Evolutionary conservation across 1,140 invertebrate genomes (phyloP), one percentile per base, ranked within the genome.

Genomic region (Brachionus rubens): DNA sequence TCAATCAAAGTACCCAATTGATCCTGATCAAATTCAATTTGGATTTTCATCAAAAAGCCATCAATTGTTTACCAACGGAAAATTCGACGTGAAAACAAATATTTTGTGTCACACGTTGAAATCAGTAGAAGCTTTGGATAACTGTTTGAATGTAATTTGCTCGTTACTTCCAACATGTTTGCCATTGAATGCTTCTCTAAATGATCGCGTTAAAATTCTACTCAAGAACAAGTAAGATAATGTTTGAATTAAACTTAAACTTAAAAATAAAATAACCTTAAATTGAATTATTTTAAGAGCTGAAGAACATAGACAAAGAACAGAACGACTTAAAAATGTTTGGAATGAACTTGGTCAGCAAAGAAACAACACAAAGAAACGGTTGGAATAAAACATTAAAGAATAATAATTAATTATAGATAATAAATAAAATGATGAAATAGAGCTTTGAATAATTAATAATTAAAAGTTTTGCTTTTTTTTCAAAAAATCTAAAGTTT

Each of bases 141-240:
- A 24, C 24, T 65, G 43, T 43, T 65, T 65, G 14, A 65, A 43
- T 24, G 6, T 43, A 7, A 41, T 43, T 21, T 21, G 19, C 14
- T 24, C 59, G 5, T 30, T 65, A 12, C 24, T 65, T 19, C 1
- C 33, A 7, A 41, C 21, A 43, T 65, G 40, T 65, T 19, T 24
- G 24, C 59, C 59, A 12, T 19, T 65, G 26, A 65, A 65, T 65
- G 59, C 59, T 65, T 41, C 40, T 24, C 12, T 65, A 24, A 43
- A 65, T 65, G 59, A 65, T 26, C 16, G 59, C 10, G 59, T 43
- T 9, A 65, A 65, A 16, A 65, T 43, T 43, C 24, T 43, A 16
- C 28, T 65, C 10, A 43, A 43, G 19, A 43, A 26, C 12, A 65
- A 65, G 59, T 65, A 46, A 46, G 19, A 16, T 19, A 52, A 52